Base-by-base conservation (phyloP, 2,888 invertebrate genomes). In the Aquatica leii region DNA sequence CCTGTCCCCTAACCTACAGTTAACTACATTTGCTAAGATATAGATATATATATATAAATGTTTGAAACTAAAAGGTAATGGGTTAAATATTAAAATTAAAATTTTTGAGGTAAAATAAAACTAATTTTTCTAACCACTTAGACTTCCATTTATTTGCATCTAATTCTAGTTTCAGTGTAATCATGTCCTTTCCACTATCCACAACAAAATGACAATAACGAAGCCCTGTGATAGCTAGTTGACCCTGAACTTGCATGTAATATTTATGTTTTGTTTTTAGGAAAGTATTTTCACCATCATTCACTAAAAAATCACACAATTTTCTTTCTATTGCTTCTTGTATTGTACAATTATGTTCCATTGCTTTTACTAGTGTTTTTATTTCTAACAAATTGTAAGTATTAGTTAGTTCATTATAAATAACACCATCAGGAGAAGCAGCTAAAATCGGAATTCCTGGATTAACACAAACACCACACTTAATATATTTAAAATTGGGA, bases 271-370 rank as follows among this genome's bases (percentile, higher is more conserved):
- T 37, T 37, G 11, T 37, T 37, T 37, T 37, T 37, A 37, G 37
- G 12, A 37, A 37, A 37, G 37, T 37, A 37, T 37, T 37, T 37
- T 37, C 37, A 37, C 37, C 37, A 37, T 37, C 37, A 37, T 37
- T 37, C 37, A 37, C 37, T 37, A 37, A 37, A 37, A 37, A 37
- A 37, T 37, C 37, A 37, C 37, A 2, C 37, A 37, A 37, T 37
- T 37, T 37, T 37, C 37, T 37, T 37, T 37, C 37, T 11, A 37
- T 37, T 9, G 37, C 37, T 37, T 37, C n/a, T 37, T n/a, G 37
- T 37, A 37, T 37, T 37, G 37, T 37, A 37, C 37, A 37, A 37
- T 37, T 37, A 37, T 37, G 37, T 37, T n/a, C n/a, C n/a, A n/a
- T n/a, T n/a, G n/a, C n/a, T n/a, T n/a, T n/a, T n/a, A n/a, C n/a